Evolutionary conservation across 2,888 invertebrate genomes (phyloP).

Genomic region (Beris chalybata): DNA sequence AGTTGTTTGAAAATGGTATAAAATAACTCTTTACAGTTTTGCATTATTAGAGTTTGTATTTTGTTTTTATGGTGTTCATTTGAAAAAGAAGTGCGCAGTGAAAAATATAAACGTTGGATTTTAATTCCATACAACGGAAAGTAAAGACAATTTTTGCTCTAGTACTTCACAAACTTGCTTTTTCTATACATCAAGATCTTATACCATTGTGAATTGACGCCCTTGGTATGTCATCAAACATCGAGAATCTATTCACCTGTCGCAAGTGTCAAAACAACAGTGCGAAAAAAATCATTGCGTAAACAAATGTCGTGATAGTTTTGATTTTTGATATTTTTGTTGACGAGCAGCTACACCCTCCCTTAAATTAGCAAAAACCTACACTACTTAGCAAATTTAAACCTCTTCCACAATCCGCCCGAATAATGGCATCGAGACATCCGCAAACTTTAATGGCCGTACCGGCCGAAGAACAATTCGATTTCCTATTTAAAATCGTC

Average conservation of each 20-base stretch:
- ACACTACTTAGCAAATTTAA: neutral
- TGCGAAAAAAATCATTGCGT: conserved; percentile 14
- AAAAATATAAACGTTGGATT: no score
- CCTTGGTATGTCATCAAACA: no score
- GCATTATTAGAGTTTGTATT: no score
- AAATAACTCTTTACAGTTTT: no score
- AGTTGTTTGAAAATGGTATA: no score
- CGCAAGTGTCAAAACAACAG: conserved; percentile 21
- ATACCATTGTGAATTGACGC: no score
- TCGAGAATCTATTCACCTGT: neutral
- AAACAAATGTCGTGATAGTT: conserved; percentile 22
- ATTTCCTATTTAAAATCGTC: conserved; percentile 94
- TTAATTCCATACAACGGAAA: no score
- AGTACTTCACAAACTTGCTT: no score
- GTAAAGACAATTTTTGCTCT: no score
- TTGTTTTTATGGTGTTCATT: no score
- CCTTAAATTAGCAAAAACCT: neutral
- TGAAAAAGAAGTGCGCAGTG: no score
- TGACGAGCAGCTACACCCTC: neutral
- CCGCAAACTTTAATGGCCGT: conserved; percentile 75
- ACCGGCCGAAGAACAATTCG: conserved; percentile 78
- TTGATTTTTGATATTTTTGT: neutral
- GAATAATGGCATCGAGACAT: conserved; percentile 70
- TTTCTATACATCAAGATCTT: no score
- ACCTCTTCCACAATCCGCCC: neutral